Evolutionary conservation across 2,797 vertebrate species (phyloP), one percentile per base, ranked within the genome.

Genomic region (Adrianichthys oophorus): DNA sequence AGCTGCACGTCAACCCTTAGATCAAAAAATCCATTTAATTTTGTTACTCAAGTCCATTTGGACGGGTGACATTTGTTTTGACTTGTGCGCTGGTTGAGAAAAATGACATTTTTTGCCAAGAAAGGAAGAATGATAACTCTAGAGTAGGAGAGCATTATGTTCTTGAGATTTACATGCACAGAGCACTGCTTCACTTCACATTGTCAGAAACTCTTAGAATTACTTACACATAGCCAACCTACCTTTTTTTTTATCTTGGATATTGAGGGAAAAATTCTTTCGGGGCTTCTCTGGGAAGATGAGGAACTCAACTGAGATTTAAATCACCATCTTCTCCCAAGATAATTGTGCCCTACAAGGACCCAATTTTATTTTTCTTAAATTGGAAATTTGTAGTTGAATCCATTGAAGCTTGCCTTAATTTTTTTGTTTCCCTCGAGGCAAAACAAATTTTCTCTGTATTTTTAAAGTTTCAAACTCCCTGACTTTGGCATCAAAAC

Each of bases 351-450:
- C 70, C 74, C 75, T 71, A 70, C 70, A 44, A 80, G 74, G 68
- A 84, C 59, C 75, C 79, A 0, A 74, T 83, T 79, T 84, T 74
- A 73, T 76, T 79, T 79, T 75, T 64, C 57, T 76, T 76, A 74
- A 82, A 80, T 83, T 76, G 77, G 74, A 87, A 89, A 75, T 77
- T 80, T 74, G 68, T 72, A 42, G 62, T 70, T 67, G 69, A 74
- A 65, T 79, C 62, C 57, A 23, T 18, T 37, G 41, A 32, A 64
- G 64, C 71, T 65, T 26, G 44, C 41, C 58, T 70, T 41, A 58
- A 61, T 70, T 67, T 73, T 63, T 29, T 70, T 37, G 43, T 60
- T 29, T 3, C 69, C 74, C 73, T 58, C 52, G 44, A 65, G 78
- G 72, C 59, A 73, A 64, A 62, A 65, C 62, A 70, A 64, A 67